Evolutionary conservation across 1,140 invertebrate species (phyloP).

Genomic region (Cyrtorhinus lividipennis): DNA sequence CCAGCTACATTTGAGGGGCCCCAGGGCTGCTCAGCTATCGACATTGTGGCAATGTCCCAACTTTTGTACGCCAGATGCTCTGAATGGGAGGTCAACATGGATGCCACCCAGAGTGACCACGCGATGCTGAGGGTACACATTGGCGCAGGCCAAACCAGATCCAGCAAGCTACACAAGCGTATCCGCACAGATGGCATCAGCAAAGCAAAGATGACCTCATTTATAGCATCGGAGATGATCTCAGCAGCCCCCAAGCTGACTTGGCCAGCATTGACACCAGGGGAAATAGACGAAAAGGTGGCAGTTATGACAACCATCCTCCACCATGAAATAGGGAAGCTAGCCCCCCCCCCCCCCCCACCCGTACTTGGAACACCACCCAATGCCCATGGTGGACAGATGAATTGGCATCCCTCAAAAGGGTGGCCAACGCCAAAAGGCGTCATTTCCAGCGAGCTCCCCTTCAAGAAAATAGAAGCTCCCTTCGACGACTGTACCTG

Average conservation of each 20-base stretch:
- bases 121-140: not conserved
- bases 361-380: not conserved
- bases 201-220: not conserved
- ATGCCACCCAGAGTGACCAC: not conserved
- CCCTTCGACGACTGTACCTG: not conserved
- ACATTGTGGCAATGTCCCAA: not conserved
- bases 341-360: too few species aligned
- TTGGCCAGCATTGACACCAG: not conserved
- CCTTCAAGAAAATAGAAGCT: not conserved
- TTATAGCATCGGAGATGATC: not conserved
- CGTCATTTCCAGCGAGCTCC: not conserved
- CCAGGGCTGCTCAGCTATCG: conserved; percentile 1
- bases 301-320: not conserved
- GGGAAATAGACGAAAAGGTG: not conserved
- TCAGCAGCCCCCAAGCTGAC: not conserved
- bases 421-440: not conserved
- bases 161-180: not conserved
- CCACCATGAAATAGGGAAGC: not conserved
- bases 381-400: conserved; percentile 1
- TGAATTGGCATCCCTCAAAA: not conserved
- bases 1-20: not conserved
- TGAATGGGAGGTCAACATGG: not conserved
- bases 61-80: not conserved
- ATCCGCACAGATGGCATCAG: not conserved
- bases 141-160: not conserved